Conservation (phyloP, 1,140 invertebrate species). For the Dufourea novaeangliae region DNA sequence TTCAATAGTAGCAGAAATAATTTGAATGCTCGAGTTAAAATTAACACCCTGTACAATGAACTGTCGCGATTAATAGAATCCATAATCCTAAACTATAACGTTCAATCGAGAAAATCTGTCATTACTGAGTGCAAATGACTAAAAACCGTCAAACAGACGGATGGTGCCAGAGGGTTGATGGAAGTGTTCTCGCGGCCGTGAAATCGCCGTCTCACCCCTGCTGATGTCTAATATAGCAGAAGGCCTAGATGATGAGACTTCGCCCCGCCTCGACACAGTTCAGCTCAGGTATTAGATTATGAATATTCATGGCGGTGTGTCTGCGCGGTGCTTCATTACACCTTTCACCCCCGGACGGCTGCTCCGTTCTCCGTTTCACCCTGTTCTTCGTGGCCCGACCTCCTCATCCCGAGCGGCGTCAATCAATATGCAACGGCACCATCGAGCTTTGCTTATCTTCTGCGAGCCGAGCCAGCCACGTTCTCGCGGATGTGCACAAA, state of each 20-base stretch:
- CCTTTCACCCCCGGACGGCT: constrained; percentile 67
- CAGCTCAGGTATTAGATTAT: constrained; percentile 82
- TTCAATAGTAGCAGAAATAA: too few species aligned
- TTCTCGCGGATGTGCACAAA: constrained; percentile 55
- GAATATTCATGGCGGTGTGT: constrained; percentile 82
- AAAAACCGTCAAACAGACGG: constrained; percentile 21
- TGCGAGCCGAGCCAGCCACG: constrained; percentile 48
- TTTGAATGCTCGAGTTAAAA: too few species aligned
- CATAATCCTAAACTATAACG: too few species aligned
- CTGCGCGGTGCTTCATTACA: constrained; percentile 81
- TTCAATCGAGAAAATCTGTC: too few species aligned
- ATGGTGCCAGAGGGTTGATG: not conserved
- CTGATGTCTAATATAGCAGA: constrained; percentile 79
- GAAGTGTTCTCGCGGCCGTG: constrained; percentile 22
- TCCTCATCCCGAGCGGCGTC: constrained; percentile 72
- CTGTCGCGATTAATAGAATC: too few species aligned
- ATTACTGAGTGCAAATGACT: not conserved
- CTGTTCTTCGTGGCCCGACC: constrained; percentile 59
- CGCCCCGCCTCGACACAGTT: constrained; percentile 79
- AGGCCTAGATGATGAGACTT: constrained; percentile 80
- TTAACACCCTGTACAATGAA: too few species aligned
- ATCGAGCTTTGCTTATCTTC: constrained; percentile 80
- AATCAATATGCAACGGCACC: constrained; percentile 81
- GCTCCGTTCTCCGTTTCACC: constrained; percentile 59
- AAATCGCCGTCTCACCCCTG: constrained; percentile 48